phyloP scores from a whole-genome alignment of 1,140 invertebrate genomes.

The Fopius arisanus region DNA sequence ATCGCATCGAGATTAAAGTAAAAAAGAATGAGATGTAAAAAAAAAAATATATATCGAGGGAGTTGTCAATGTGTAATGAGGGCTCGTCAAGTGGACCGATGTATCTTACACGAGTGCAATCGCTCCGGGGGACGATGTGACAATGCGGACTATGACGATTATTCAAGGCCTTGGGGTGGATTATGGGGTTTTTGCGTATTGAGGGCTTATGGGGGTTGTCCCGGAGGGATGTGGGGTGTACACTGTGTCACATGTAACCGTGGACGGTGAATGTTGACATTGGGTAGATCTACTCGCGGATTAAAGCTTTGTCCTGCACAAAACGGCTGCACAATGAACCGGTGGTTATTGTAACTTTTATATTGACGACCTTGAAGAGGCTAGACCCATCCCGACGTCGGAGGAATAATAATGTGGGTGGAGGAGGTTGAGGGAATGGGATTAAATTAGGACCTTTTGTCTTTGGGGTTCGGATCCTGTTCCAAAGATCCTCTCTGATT shows the following conservation, averaged over 20 bases:
- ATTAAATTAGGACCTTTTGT: no score
- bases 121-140: constrained; percentile 35
- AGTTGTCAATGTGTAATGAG: constrained; percentile 7
- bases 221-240: background rate
- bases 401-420: background rate
- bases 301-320: constrained; percentile 35
- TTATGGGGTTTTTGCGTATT: constrained; percentile 50
- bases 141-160: constrained; percentile 49
- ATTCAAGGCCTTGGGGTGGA: constrained; percentile 51
- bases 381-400: no score
- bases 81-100: constrained; percentile 2
- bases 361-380: background rate
- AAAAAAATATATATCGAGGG: background rate
- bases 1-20: constrained; percentile 8
- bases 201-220: constrained; percentile 9
- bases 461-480: no score
- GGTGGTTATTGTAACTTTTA: background rate
- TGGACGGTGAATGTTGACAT: constrained; percentile 30
- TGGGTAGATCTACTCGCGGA: constrained; percentile 34
- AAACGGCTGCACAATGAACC: background rate
- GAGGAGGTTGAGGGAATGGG: no score
- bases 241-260: background rate
- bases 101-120: background rate
- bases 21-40: background rate
- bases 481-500: no score